Conservation (phyloP, 2,113 vertebrate genomes). For the Serinus canaria region DNA sequence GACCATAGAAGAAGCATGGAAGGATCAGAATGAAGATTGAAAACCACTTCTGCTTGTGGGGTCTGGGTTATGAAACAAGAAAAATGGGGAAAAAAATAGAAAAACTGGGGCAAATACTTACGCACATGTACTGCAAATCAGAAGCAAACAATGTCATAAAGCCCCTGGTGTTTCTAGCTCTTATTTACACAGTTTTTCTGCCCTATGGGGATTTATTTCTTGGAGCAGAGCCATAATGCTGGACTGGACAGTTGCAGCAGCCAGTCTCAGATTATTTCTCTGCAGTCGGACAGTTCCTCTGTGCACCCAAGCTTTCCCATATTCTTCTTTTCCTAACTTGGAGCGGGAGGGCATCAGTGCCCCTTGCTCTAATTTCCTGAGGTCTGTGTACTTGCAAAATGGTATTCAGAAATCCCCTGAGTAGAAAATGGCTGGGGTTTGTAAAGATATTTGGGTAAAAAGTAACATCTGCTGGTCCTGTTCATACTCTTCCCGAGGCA, state of each 20-base stretch:
- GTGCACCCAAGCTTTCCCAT: not conserved
- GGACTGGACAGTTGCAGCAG: not conserved
- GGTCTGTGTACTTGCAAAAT: not conserved
- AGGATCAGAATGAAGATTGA: not conserved
- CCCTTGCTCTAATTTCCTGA: not conserved
- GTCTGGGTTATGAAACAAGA: not conserved
- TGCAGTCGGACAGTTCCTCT: not conserved
- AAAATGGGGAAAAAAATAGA: not conserved
- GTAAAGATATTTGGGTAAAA: not conserved
- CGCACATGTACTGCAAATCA: fast-evolving
- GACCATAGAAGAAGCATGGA: not conserved
- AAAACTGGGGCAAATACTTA: not conserved
- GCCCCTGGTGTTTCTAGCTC: not conserved
- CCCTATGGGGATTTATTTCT: not conserved
- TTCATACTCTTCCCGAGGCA: not conserved
- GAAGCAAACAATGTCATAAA: not conserved
- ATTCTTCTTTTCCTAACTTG: not conserved
- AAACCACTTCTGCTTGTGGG: not conserved
- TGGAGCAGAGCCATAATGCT: not conserved
- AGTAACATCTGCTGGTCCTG: not conserved
- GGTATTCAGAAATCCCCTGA: not conserved
- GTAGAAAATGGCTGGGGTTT: not conserved
- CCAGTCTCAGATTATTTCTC: not conserved
- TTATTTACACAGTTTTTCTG: not conserved
- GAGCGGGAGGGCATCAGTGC: not conserved